Conservation (phyloP, 2,113 vertebrate species). For the Ochotona princeps region DNA sequence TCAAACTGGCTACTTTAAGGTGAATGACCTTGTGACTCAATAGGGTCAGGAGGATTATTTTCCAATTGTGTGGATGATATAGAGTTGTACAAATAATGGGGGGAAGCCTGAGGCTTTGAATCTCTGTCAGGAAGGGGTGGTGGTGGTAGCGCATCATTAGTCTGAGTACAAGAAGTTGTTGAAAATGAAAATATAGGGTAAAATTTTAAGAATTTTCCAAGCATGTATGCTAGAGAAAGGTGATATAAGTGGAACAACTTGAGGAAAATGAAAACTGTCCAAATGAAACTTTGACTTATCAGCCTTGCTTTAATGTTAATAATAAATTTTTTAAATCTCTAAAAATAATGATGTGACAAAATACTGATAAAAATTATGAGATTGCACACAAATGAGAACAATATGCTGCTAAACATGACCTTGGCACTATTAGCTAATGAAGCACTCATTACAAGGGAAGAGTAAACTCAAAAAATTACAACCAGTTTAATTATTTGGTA, state of each 20-base stretch:
- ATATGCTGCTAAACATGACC: neutral
- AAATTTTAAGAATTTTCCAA: neutral
- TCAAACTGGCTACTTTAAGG: neutral
- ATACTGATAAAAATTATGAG: neutral
- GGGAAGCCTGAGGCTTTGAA: neutral
- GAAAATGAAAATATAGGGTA: constrained; percentile 35
- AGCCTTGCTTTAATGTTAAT: constrained; percentile 25
- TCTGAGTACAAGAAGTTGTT: neutral
- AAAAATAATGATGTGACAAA: neutral
- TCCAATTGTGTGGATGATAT: neutral
- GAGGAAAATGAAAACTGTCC: constrained; percentile 26
- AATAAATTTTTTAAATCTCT: constrained; percentile 4
- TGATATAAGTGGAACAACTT: constrained; percentile 12
- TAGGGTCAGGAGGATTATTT: neutral
- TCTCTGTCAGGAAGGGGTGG: neutral
- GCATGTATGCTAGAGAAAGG: neutral
- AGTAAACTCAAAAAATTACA: constrained; percentile 5
- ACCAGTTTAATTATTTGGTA: constrained; percentile 35
- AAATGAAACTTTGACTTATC: constrained; percentile 42
- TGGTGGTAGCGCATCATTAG: neutral
- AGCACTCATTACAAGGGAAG: neutral
- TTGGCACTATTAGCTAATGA: constrained; percentile 12
- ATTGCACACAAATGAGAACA: constrained; percentile 25
- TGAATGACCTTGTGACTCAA: neutral
- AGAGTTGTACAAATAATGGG: neutral